Percentiles rank a stretch among this genome's conserved stretches.
Evolutionary conservation across 2,888 invertebrate species (phyloP).

Genomic region (Netelia melanura): DNA sequence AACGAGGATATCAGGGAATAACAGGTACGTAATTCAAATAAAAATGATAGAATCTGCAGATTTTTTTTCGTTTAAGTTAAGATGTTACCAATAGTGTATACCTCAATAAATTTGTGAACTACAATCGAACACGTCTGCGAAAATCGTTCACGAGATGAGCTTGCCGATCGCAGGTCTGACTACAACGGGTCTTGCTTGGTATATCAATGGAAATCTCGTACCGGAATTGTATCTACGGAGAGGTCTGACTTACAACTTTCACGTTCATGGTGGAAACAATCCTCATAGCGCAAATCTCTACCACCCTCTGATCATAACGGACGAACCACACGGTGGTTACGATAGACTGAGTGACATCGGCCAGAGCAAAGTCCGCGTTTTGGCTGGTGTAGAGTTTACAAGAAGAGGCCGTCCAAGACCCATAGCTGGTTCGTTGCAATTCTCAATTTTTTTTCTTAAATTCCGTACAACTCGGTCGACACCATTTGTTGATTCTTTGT

Average conservation of each 20-base stretch:
- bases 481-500: slow-evolving; percentile 44
- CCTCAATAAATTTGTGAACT: neutral
- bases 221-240: slow-evolving; percentile 95
- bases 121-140: too few species aligned
- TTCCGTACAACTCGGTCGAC: neutral
- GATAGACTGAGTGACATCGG: slow-evolving; percentile 90
- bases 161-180: slow-evolving; percentile 86
- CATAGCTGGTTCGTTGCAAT: slow-evolving; percentile 87
- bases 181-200: slow-evolving; percentile 93
- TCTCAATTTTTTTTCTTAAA: slow-evolving; percentile 1
- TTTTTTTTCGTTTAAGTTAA: too few species aligned
- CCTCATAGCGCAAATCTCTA: slow-evolving; percentile 94
- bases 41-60: neutral
- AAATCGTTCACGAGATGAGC: too few species aligned
- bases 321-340: slow-evolving; percentile 93
- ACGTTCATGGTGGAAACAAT: slow-evolving; percentile 94
- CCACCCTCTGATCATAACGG: slow-evolving; percentile 95
- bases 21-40: slow-evolving; percentile 85
- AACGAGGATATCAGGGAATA: slow-evolving; percentile 91
- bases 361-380: slow-evolving; percentile 89
- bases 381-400: slow-evolving; percentile 94
- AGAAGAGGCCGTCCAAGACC: slow-evolving; percentile 93
- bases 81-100: neutral
- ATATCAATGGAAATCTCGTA: slow-evolving; percentile 95
- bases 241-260: slow-evolving; percentile 94